Percentiles rank a stretch among this genome's conserved stretches.
These are phyloP conservation scores for Anorthoa munda DNA, from an alignment of 2,888 invertebrate genomes.

Conservation along the genomic window DNA sequence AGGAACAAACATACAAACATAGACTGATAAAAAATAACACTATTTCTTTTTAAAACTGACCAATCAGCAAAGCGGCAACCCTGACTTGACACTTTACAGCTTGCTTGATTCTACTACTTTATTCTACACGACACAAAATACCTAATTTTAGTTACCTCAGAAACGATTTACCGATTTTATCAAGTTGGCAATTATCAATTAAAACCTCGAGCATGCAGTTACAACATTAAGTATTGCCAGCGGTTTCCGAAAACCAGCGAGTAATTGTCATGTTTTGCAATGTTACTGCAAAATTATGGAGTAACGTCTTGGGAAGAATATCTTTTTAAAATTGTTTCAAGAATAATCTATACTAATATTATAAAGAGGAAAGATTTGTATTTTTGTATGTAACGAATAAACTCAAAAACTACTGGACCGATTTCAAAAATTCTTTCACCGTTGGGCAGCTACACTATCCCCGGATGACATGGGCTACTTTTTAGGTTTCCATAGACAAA, in stretches of 20 bases:
- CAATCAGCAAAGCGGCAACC: too few species aligned
- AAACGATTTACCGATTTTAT: conserved; percentile 42
- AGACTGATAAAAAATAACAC: too few species aligned
- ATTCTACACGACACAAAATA: conserved; percentile 1
- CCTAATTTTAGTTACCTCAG: not conserved
- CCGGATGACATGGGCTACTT: too few species aligned
- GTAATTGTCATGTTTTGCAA: conserved; percentile 53
- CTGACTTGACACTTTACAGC: not conserved
- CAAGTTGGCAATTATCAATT: conserved; percentile 45
- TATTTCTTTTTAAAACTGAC: too few species aligned
- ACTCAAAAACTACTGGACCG: too few species aligned
- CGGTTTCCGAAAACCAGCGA: conserved; percentile 49
- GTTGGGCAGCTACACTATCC: too few species aligned
- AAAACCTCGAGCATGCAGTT: conserved; percentile 43
- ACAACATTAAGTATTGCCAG: conserved; percentile 26
- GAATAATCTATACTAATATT: too few species aligned
- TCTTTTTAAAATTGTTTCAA: conserved; percentile 7
- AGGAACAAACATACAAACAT: too few species aligned
- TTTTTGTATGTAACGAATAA: too few species aligned
- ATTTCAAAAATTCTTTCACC: too few species aligned
- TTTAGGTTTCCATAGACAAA: too few species aligned
- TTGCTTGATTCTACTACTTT: not conserved
- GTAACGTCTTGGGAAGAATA: conserved; percentile 45
- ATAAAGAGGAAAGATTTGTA: too few species aligned
- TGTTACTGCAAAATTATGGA: conserved; percentile 21